A percentile compares a stretch with the other conserved stretches of the same genome.
Evolutionary conservation across 2,888 invertebrate species (phyloP).

Genomic region (Caenorhabditis sp.): DNA sequence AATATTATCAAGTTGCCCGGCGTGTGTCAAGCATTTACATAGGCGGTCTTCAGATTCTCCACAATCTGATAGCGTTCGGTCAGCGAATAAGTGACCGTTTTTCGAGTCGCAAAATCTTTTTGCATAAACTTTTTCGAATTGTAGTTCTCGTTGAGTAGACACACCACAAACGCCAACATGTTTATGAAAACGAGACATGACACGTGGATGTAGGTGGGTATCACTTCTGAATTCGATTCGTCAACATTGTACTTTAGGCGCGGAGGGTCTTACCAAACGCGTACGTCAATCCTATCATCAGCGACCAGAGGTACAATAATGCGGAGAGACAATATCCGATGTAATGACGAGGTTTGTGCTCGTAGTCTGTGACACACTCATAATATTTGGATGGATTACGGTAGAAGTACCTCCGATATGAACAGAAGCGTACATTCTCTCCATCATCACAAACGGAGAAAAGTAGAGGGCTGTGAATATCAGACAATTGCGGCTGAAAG

Average conservation of each 20-base stretch:
- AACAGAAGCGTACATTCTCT: constrained; percentile 53
- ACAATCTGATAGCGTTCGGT: constrained; percentile 60
- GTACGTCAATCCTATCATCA: constrained; percentile 46
- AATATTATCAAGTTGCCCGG: too few relatives aligned
- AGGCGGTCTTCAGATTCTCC: constrained; percentile 60
- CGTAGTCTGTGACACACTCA: constrained; percentile 48
- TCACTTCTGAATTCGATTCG: constrained; percentile 41
- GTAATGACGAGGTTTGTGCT: constrained; percentile 55
- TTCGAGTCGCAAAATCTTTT: constrained; percentile 26
- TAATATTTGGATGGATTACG: neutral
- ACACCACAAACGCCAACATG: constrained; percentile 55
- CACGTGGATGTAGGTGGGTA: constrained; percentile 52
- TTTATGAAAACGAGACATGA: constrained; percentile 46
- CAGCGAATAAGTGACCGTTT: constrained; percentile 47
- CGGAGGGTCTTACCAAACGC: constrained; percentile 25
- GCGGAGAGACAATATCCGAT: constrained; percentile 55
- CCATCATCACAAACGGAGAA: constrained; percentile 60
- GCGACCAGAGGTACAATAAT: constrained; percentile 47
- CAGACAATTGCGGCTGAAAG: constrained; percentile 52
- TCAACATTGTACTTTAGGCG: neutral
- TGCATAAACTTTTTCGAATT: constrained; percentile 51
- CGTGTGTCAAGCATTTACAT: too few relatives aligned
- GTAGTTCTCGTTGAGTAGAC: constrained; percentile 54
- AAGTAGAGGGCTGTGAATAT: constrained; percentile 61
- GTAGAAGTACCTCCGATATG: constrained; percentile 43